Evolutionary conservation across 2,888 invertebrate genomes (phyloP).

Genomic region (Graphium colonna): DNA sequence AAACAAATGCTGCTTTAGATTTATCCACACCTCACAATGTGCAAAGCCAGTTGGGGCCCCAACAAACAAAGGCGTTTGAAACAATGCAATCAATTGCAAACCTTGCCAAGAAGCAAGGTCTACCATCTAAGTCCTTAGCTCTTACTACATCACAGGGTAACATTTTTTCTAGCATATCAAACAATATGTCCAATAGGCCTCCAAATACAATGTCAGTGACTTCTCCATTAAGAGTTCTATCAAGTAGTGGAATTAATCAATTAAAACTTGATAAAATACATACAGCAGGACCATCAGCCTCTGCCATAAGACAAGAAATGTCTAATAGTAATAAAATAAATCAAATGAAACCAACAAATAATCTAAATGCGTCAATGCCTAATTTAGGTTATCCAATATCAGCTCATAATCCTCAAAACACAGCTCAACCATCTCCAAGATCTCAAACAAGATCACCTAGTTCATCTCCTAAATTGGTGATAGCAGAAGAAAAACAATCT

Average conservation of each 20-base stretch:
- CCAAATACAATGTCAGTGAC: conserved; percentile 40
- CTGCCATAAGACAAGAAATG: conserved; percentile 47
- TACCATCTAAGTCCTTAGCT: conserved; percentile 54
- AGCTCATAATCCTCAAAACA: conserved; percentile 46
- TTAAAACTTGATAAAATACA: conserved; percentile 56
- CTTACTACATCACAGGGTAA: conserved; percentile 49
- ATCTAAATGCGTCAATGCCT: conserved; percentile 43
- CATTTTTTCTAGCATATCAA: conserved; percentile 48
- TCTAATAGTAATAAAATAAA: conserved; percentile 41
- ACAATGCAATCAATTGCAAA: conserved; percentile 77
- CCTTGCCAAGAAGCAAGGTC: conserved; percentile 71
- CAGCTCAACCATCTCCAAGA: conserved; percentile 62
- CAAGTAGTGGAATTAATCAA: conserved; percentile 51
- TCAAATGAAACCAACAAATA: conserved; percentile 43
- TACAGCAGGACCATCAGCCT: conserved; percentile 39
- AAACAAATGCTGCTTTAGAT: conserved; percentile 66
- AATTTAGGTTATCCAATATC: conserved; percentile 51
- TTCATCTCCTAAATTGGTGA: conserved; percentile 73
- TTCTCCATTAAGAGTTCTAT: conserved; percentile 57
- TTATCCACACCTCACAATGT: conserved; percentile 69
- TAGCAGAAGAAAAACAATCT: conserved; percentile 72
- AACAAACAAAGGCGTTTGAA: conserved; percentile 71
- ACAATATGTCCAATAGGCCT: conserved; percentile 48
- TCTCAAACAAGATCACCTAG: conserved; percentile 74
- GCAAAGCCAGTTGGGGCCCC: conserved; percentile 61